Conservation (phyloP, 2,113 vertebrate species). For the Apistogramma diplotaenia region DNA sequence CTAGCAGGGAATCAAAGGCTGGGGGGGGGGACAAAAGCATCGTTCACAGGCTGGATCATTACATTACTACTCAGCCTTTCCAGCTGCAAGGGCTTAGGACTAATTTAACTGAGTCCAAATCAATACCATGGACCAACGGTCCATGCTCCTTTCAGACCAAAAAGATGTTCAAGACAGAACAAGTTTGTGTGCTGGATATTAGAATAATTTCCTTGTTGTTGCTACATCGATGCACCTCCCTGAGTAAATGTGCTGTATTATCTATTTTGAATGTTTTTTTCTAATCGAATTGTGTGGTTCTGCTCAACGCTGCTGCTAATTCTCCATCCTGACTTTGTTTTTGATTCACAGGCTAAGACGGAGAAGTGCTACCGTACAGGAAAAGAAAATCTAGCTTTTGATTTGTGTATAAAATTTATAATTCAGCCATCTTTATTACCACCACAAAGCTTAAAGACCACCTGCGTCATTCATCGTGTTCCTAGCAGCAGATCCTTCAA, state of each 20-base stretch:
- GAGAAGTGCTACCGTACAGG: neutral
- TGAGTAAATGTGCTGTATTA: neutral
- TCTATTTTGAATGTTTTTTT: neutral
- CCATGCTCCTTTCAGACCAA: neutral
- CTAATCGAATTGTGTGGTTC: neutral
- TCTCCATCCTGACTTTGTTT: neutral
- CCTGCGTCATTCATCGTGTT: neutral
- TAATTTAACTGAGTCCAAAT: neutral
- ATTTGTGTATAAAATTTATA: neutral
- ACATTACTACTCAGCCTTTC: neutral
- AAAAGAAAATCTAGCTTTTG: too few species aligned
- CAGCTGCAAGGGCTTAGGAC: neutral
- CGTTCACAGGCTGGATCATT: neutral
- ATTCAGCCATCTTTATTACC: neutral
- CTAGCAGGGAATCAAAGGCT: slow-evolving; percentile 2
- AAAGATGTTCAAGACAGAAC: neutral
- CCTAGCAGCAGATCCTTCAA: neutral
- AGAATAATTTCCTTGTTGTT: neutral
- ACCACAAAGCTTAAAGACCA: neutral
- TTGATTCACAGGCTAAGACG: rapidly evolving
- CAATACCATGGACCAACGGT: neutral
- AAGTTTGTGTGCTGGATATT: neutral
- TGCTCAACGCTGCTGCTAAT: neutral
- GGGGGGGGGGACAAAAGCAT: neutral
- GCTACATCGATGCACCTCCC: neutral